phyloP scores from a whole-genome alignment of 1,140 invertebrate genomes.

The Acromyrmex charruanus region DNA sequence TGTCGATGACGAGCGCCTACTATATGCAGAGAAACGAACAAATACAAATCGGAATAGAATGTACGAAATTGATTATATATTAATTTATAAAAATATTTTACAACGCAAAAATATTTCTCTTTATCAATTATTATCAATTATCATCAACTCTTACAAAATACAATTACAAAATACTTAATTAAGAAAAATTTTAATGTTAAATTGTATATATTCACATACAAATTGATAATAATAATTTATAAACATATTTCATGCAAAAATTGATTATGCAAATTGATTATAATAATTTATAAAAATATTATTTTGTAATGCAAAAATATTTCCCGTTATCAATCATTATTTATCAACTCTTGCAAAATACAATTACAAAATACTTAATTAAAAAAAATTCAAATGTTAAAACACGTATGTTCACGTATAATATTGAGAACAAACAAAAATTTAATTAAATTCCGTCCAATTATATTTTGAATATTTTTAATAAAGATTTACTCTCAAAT shows the following conservation, averaged over 20 bases:
- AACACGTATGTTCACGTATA: neutral
- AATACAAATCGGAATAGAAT: neutral
- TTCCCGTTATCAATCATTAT: neutral
- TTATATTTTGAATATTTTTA: conserved; percentile 41
- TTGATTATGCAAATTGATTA: neutral
- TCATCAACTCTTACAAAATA: neutral
- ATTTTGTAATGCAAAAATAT: neutral
- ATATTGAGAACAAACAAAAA: conserved; percentile 14
- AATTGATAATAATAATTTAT: neutral
- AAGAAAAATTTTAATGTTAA: neutral
- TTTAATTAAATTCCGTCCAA: conserved; percentile 48
- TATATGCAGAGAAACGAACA: conserved; percentile 33
- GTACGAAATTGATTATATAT: neutral
- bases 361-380: neutral
- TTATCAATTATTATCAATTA: neutral
- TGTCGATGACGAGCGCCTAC: conserved; percentile 58
- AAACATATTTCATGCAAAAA: too few species aligned
- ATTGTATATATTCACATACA: neutral
- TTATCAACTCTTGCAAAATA: neutral
- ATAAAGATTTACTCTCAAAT: conserved; percentile 34
- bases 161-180: neutral
- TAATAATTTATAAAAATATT: conserved; percentile 1
- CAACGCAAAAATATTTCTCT: too few species aligned
- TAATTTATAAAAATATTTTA: conserved; percentile 8
- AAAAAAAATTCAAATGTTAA: neutral